Base-by-base conservation (phyloP, 2,888 invertebrate species). In the Oxyscelio sp. region DNA sequence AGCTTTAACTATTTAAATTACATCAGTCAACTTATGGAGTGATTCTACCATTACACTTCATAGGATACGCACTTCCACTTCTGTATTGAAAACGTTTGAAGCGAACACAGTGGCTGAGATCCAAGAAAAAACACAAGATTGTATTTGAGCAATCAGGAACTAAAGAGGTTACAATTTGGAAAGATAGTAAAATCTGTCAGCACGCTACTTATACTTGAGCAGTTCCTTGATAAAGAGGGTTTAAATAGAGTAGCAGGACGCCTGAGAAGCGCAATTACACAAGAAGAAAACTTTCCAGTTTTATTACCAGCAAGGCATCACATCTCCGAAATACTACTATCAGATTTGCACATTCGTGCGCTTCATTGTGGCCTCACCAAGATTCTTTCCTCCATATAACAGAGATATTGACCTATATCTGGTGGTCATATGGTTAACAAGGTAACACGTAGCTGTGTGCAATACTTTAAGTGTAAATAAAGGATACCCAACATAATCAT, bases 391-490 rank as follows among this genome's bases (percentile, higher is more conserved):
- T 8, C 70, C 4, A 48, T 45, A 31, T 27, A 58, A 1, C 54
- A 19, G 2, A 43, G 27, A 21, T 70, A 58, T 17, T 45, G 70
- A 27, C 48, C 45, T 3, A 21, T 58, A 40, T 40, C 58, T 2
- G 56, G 70, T 13, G 22, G 75, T 43, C 21, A 48, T 13, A 48
- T 58, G 59, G 79, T 61, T 0, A 52, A 43, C 1, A 85, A 74
- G 19, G 34, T 79, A 0, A 27, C 68, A 5, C 40, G 31, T 5
- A 17, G 34, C 4, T 80, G 82, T 38, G 34, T 75, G 13, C 31
- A 11, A 9, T 86, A 80, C 43, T 79, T 68, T 13, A 52, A 71
- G 9, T 61, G 71, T 9, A 45, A 63, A 24, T 78, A 82, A 2
- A 21, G 21, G 22, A 40, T 34, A 3, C 70, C 75, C 3, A 59